Evolutionary conservation across 2,888 invertebrate species (phyloP).

Genomic region (Automeris io): DNA sequence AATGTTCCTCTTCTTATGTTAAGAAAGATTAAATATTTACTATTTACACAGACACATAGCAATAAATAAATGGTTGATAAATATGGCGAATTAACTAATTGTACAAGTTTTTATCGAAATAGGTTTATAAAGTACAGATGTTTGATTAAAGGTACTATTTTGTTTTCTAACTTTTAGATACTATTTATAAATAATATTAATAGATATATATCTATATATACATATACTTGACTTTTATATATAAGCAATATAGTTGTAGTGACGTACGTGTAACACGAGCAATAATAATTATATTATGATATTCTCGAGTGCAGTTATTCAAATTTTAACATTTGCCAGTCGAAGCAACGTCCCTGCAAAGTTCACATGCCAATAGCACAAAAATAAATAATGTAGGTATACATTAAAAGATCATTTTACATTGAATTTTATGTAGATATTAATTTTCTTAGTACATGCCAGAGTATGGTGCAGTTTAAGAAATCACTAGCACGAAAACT

Average conservation of each 20-base stretch:
- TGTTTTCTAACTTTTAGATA: slow-evolving; percentile 79
- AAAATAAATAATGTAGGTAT: slow-evolving; percentile 42
- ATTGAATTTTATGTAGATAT: slow-evolving; percentile 39
- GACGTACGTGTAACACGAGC: slow-evolving; percentile 47
- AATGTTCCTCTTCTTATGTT: slow-evolving; percentile 77
- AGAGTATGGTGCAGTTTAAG: slow-evolving; percentile 54
- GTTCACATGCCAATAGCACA: slow-evolving; percentile 70
- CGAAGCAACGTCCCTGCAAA: slow-evolving; percentile 63
- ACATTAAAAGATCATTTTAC: slow-evolving; percentile 26
- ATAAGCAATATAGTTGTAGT: slow-evolving; percentile 63
- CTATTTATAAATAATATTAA: slow-evolving; percentile 78
- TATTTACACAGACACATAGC: slow-evolving; percentile 72
- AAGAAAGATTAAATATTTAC: slow-evolving; percentile 78
- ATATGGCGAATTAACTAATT: slow-evolving; percentile 69
- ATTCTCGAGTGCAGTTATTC: slow-evolving; percentile 76
- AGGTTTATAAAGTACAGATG: slow-evolving; percentile 73
- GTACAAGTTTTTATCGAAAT: slow-evolving; percentile 75
- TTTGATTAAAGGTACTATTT: slow-evolving; percentile 69
- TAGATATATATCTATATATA: slow-evolving; percentile 80
- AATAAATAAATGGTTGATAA: slow-evolving; percentile 67
- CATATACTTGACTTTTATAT: slow-evolving; percentile 74
- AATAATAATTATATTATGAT: slow-evolving; percentile 38
- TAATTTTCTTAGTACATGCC: slow-evolving; percentile 46
- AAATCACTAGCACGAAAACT: slow-evolving; percentile 65
- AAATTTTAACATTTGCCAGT: slow-evolving; percentile 73